These are phyloP conservation scores for Caenorhabditis zanzibari DNA, from an alignment of 2,888 invertebrate species.

Conservation along the genomic window DNA sequence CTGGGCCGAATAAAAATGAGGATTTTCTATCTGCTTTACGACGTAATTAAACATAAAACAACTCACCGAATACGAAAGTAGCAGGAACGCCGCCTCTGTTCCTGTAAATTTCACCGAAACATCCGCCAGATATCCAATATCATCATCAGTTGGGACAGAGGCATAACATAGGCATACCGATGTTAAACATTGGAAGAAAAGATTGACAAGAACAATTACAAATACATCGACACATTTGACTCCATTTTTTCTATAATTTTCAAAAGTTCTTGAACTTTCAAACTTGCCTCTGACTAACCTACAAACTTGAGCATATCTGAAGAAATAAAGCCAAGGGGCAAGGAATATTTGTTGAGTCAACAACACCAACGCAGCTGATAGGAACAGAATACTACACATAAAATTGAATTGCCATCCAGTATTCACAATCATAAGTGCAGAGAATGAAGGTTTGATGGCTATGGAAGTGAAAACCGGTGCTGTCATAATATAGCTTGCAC, in stretches of 20 bases:
- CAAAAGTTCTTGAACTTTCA: background rate
- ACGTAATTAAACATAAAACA: background rate
- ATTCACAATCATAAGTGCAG: constrained; percentile 45
- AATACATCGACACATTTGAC: constrained; percentile 17
- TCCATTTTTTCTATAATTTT: constrained; percentile 26
- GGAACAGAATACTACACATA: constrained; percentile 23
- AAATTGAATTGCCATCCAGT: constrained; percentile 55
- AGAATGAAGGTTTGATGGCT: constrained; percentile 6
- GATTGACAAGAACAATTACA: background rate
- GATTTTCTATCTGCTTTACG: no score
- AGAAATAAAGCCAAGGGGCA: constrained; percentile 45
- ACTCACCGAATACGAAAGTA: constrained; percentile 31
- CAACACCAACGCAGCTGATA: constrained; percentile 31
- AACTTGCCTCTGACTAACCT: constrained; percentile 10
- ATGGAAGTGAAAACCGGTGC: constrained; percentile 47
- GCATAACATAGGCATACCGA: constrained; percentile 29
- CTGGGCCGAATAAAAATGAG: no score
- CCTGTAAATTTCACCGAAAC: constrained; percentile 8
- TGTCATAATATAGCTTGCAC: constrained; percentile 35
- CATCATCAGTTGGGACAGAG: constrained; percentile 15
- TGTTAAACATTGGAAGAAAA: constrained; percentile 20
- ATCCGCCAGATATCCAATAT: background rate
- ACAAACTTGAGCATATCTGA: constrained; percentile 52
- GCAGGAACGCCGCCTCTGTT: constrained; percentile 8
- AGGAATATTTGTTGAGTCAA: constrained; percentile 46